Percentiles rank a stretch among this genome's conserved stretches.
These are phyloP conservation scores for Formicarius rufipectus DNA, from an alignment of 2,113 vertebrate genomes.

Conservation along the genomic window DNA sequence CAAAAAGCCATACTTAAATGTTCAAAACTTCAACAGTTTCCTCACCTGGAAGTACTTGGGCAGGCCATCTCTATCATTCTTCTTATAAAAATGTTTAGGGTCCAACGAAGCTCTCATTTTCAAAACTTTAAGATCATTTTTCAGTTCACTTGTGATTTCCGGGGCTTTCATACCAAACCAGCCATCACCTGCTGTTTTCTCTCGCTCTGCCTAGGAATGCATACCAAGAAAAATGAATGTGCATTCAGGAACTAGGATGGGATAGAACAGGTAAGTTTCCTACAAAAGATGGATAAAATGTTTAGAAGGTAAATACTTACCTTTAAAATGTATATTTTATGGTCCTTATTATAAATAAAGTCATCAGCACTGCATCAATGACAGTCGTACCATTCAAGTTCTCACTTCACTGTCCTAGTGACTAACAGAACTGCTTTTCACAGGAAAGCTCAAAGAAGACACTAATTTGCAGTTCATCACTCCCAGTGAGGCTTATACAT, in stretches of 20 bases:
- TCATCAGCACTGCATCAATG: not conserved
- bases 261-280: not conserved
- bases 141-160: slow-evolving; percentile 88
- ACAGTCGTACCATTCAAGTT: not conserved
- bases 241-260: not conserved
- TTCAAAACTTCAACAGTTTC: not conserved
- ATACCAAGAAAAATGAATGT: slow-evolving; percentile 5
- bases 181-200: slow-evolving; percentile 85
- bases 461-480: not conserved
- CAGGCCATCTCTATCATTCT: slow-evolving; percentile 92
- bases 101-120: slow-evolving; percentile 92
- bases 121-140: slow-evolving; percentile 87
- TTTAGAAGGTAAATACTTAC: not conserved
- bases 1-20: not conserved
- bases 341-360: not conserved
- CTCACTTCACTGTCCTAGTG: not conserved
- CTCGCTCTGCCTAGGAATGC: slow-evolving; percentile 82
- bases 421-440: not conserved
- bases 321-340: not conserved
- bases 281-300: not conserved
- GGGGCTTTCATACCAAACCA: slow-evolving; percentile 99
- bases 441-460: not conserved
- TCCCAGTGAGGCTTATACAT: not conserved
- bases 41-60: slow-evolving; percentile 95
- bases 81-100: slow-evolving; percentile 97